Conservation (phyloP, 2,888 invertebrate species). For the Drosophila gaucha region DNA sequence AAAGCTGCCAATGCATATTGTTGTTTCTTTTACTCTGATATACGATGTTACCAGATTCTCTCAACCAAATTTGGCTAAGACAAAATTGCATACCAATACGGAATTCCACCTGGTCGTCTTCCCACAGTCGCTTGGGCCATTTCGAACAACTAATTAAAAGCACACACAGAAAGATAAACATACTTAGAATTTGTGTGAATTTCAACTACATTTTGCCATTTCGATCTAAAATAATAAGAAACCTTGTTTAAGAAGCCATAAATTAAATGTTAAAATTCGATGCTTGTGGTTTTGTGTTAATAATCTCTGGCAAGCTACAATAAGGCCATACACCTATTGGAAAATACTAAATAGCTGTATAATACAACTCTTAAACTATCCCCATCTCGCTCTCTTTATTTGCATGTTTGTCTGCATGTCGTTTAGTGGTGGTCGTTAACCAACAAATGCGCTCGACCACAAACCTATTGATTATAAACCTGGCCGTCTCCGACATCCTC, state of each 20-base stretch:
- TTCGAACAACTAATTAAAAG: neutral
- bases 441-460: conserved; percentile 97
- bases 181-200: neutral
- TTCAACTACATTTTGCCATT: too few relatives aligned
- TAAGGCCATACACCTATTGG: too few relatives aligned
- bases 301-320: too few relatives aligned
- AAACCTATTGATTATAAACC: conserved; percentile 94
- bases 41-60: too few relatives aligned
- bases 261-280: neutral
- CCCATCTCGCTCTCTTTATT: neutral
- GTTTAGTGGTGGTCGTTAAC: conserved; percentile 91
- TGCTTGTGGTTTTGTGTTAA: too few relatives aligned
- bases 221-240: neutral
- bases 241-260: neutral
- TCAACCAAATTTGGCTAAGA: too few relatives aligned
- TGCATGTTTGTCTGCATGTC: conserved; percentile 23
- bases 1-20: too few relatives aligned
- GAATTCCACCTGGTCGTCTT: too few relatives aligned
- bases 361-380: conserved; percentile 18
- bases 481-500: conserved; percentile 95
- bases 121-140: neutral
- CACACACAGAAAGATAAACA: neutral
- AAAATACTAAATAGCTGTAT: neutral
- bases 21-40: too few relatives aligned
- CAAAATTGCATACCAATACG: too few relatives aligned